phyloP scores from a whole-genome alignment of 1,140 invertebrate genomes.

The Bombus cullumanus region DNA sequence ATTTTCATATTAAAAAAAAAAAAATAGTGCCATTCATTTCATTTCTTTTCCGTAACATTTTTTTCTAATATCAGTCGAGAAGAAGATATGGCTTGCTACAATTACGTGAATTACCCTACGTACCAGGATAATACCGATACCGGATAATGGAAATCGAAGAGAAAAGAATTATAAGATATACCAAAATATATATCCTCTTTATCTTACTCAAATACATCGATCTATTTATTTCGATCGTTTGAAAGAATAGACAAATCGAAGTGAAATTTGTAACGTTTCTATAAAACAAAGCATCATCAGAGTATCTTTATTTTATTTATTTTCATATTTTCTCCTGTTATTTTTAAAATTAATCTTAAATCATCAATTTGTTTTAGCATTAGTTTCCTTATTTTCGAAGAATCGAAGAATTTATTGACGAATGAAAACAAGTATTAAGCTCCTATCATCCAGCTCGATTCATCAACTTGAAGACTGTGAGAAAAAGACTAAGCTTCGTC shows the following conservation, averaged over 20 bases:
- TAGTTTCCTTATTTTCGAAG: neutral
- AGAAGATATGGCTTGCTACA: too few species aligned
- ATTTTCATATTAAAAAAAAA: too few species aligned
- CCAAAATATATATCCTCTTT: too few species aligned
- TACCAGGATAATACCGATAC: too few species aligned
- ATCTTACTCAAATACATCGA: too few species aligned
- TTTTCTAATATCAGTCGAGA: too few species aligned
- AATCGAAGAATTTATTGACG: neutral
- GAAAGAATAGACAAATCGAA: neutral
- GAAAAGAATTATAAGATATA: too few species aligned
- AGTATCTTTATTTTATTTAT: neutral
- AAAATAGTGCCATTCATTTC: too few species aligned
- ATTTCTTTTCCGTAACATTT: too few species aligned
- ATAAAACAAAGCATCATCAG: neutral
- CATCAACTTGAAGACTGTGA: neutral
- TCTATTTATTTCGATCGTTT: neutral
- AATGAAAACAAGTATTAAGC: neutral
- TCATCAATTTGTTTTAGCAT: neutral
- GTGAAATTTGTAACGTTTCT: neutral
- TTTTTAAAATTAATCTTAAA: neutral
- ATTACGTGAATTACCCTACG: too few species aligned
- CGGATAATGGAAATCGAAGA: too few species aligned
- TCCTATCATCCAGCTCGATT: neutral
- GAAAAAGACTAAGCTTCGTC: constrained; percentile 21
- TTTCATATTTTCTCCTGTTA: neutral